A percentile compares a stretch with the other conserved stretches of the same genome.
phyloP scores from a whole-genome alignment of 2,888 invertebrate species.

The Leptopilina myrica region DNA sequence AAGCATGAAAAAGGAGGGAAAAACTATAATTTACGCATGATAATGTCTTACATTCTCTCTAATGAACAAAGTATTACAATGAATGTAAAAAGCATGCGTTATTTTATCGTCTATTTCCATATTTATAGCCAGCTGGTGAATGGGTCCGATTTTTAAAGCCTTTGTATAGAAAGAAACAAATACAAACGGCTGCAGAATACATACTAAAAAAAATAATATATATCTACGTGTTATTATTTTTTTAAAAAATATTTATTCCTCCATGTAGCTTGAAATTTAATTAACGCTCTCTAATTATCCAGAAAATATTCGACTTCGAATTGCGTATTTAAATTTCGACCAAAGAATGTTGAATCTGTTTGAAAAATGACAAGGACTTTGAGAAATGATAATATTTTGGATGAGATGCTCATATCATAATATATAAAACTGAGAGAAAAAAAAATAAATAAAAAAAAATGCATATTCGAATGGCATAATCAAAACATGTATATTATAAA shows the following conservation, averaged over 20 bases:
- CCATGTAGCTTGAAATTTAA: constrained; percentile 7
- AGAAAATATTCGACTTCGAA: constrained; percentile 26
- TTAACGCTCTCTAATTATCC: not conserved
- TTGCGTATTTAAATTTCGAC: not conserved
- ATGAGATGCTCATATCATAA: not conserved
- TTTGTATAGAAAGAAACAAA: constrained; percentile 29
- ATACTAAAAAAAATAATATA: not conserved
- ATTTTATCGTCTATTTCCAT: constrained; percentile 40
- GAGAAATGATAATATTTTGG: not conserved
- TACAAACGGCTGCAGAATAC: constrained; percentile 38
- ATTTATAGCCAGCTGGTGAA: constrained; percentile 73
- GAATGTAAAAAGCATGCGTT: constrained; percentile 44
- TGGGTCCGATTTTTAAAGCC: constrained; percentile 73
- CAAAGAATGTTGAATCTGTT: not conserved
- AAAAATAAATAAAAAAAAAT: not conserved
- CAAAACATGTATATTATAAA: not conserved
- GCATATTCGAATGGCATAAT: constrained; percentile 2
- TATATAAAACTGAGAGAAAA: not conserved
- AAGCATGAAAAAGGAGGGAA: constrained; percentile 1
- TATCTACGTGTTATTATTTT: constrained; percentile 13
- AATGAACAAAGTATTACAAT: constrained; percentile 26
- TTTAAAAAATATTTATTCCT: constrained; percentile 20
- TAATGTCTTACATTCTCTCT: not conserved
- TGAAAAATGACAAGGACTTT: constrained; percentile 19
- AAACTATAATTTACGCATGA: not conserved